Conservation (phyloP, 2,113 vertebrate species). For the Oryzias javanicus region DNA sequence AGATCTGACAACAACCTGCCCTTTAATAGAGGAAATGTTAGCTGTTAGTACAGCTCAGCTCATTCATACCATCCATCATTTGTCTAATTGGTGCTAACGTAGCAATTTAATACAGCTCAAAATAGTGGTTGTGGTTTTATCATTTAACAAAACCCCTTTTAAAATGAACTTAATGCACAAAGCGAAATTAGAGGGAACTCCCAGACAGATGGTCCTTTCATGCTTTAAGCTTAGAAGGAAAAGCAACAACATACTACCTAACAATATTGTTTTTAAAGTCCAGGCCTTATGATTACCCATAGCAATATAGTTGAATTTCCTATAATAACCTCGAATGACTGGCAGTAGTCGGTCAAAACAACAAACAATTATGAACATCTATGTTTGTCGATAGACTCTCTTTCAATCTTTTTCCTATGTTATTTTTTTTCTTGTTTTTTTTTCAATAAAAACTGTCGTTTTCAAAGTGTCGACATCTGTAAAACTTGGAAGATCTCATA, state of each 20-base stretch:
- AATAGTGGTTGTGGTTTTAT: conserved; percentile 48
- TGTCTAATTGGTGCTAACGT: conserved; percentile 7
- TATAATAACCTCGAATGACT: conserved; percentile 11
- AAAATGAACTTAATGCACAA: conserved; percentile 46
- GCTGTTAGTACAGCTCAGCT: conserved; percentile 31
- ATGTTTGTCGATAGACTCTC: background rate
- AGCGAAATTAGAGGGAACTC: conserved; percentile 30
- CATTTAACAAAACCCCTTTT: conserved; percentile 47
- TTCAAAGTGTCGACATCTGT: background rate
- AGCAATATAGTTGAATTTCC: background rate
- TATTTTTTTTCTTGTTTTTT: background rate
- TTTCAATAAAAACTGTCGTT: background rate
- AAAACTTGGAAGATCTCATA: background rate
- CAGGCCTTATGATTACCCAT: background rate
- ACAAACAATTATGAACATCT: background rate
- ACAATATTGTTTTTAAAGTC: conserved; percentile 14
- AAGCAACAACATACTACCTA: conserved; percentile 16
- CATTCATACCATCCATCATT: conserved; percentile 20
- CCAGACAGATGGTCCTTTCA: conserved; percentile 32
- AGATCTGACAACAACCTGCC: conserved; percentile 50
- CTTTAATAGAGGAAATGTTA: conserved; percentile 55
- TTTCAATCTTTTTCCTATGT: no score
- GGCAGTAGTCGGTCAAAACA: background rate
- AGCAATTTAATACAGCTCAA: conserved; percentile 61
- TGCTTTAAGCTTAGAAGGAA: conserved; percentile 45